Percentiles rank a stretch among this genome's conserved stretches.
phyloP scores from a whole-genome alignment of 2,113 vertebrate species.

The Pavo muticus region DNA sequence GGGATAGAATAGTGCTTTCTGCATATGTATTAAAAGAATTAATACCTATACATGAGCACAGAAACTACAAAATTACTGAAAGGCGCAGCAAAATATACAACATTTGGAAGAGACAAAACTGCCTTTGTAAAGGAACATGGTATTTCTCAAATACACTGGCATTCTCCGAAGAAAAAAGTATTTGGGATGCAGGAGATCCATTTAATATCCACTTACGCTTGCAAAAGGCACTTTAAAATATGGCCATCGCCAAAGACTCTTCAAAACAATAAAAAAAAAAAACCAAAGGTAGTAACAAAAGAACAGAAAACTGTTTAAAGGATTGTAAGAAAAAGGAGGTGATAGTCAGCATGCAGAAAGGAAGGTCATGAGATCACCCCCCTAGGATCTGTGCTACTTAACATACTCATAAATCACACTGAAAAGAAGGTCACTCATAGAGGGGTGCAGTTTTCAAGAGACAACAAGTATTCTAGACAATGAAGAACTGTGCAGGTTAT shows the following conservation, averaged over 20 bases:
- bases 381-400: not conserved
- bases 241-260: not conserved
- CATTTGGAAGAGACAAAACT: not conserved
- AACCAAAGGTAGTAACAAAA: not conserved
- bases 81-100: not conserved
- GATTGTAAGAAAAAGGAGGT: not conserved
- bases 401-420: not conserved
- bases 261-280: not conserved
- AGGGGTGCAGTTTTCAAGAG: not conserved
- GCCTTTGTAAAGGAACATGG: not conserved
- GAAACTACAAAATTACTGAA: not conserved
- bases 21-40: not conserved
- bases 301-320: not conserved
- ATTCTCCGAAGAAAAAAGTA: not conserved
- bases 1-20: not conserved
- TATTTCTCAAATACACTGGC: not conserved
- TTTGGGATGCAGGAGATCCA: not conserved
- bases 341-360: not conserved
- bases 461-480: not conserved
- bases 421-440: not conserved
- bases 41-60: not conserved
- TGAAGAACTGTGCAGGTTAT: not conserved
- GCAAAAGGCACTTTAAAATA: not conserved
- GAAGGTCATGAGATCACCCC: rapidly evolving
- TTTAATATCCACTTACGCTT: not conserved